A percentile compares a stretch with the other conserved stretches of the same genome.
Evolutionary conservation across 2,113 vertebrate genomes (phyloP).

Genomic region (Alexandromys fortis): DNA sequence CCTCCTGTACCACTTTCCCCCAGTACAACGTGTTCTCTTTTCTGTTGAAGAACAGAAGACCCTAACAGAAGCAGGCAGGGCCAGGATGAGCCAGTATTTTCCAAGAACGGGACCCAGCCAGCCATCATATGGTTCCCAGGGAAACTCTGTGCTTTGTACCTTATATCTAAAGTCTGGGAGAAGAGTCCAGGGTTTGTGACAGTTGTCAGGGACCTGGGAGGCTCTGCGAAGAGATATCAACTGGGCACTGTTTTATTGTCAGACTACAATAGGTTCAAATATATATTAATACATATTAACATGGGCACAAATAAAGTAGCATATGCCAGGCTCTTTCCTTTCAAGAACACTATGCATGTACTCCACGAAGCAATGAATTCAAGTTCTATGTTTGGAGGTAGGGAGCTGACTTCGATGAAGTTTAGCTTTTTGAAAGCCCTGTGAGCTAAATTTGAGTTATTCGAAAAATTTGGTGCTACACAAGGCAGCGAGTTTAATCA

Average conservation of each 20-base stretch:
- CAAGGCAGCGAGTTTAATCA: not conserved
- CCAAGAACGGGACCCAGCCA: not conserved
- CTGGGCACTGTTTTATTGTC: not conserved
- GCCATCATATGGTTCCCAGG: not conserved
- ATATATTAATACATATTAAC: not conserved
- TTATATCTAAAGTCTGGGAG: not conserved
- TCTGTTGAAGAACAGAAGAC: not conserved
- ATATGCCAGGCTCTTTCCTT: not conserved
- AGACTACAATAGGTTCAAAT: not conserved
- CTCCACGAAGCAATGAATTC: not conserved
- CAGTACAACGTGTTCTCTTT: not conserved
- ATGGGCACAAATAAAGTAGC: not conserved
- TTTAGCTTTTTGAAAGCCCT: not conserved
- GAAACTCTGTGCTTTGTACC: not conserved
- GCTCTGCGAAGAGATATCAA: not conserved
- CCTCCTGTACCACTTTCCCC: not conserved
- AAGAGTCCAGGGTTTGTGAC: not conserved
- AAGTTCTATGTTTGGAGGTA: not conserved
- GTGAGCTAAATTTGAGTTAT: not conserved
- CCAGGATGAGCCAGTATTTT: not conserved
- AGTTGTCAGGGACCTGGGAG: not conserved
- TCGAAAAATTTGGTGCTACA: not conserved
- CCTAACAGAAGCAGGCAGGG: no score
- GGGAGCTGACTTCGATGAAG: not conserved
- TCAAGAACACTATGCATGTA: not conserved